Base-by-base conservation (phyloP, 1,140 invertebrate genomes). In the Lordiphosa mommai region DNA sequence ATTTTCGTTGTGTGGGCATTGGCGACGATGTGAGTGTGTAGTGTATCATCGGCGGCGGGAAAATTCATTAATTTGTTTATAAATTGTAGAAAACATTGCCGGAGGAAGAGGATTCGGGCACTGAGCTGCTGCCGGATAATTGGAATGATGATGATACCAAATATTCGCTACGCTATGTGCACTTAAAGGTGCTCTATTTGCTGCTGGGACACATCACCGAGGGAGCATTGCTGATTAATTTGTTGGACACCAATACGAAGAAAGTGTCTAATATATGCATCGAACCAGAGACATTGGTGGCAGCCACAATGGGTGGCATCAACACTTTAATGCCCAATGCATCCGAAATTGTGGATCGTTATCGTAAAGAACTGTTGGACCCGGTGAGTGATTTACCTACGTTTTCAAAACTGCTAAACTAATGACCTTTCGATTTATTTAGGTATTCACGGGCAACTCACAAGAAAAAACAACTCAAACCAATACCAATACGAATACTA, bases 1-100 rank as follows among this genome's bases (percentile, higher is more conserved):
- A 74, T 4, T 95, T 94, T 63, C 91, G 91, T 56, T 95, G 93
- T 70, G 90, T 95, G 59, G 94, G 94, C 37, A 87, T 93, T 32
- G 94, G 94, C 2, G 93, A 95, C 79, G 91, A 92, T 60, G 93
- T 94, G 89, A 87, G 77, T 79, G 77, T 79, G 68, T 1, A 30
- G 5, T 23, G 4, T 1, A 12, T n/a, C 13, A 33, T 17, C n/a
- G 1, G 12, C 1, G 6, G 8, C 27, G 27, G 3, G 7, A 9
- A 23, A 7, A 7, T 0, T 37, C 6, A 1, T 4, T 23, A 30
- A 36, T 41, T 34, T n/a, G 58, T 29, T 34, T 37, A 36, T 57
- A 1, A 43, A 16, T 12, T 89, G 8, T 80, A 94, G 91, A 92
- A 92, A 89, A 91, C 90, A 12, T 87, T 93, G 13, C 88, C 92